phyloP scores from a whole-genome alignment of 2,113 vertebrate genomes.

The Melanerpes aurifrons region DNA sequence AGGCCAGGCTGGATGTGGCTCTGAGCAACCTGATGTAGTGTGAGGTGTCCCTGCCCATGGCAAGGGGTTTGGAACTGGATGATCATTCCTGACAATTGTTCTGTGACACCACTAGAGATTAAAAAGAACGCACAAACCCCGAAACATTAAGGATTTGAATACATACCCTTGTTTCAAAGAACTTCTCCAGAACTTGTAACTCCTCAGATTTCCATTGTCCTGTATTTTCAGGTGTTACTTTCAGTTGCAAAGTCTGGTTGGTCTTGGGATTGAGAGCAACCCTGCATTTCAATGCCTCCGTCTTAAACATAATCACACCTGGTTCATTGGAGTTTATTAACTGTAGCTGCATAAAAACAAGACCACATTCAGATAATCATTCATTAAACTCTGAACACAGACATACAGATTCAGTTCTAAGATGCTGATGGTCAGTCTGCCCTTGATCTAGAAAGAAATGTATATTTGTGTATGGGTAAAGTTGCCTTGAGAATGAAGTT shows the following conservation, averaged over 20 bases:
- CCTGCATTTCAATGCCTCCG: conserved; percentile 94
- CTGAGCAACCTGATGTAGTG: too few relatives aligned
- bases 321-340: conserved; percentile 98
- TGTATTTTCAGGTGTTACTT: conserved; percentile 96
- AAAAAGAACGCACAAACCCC: not conserved
- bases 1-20: too few relatives aligned
- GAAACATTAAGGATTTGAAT: not conserved
- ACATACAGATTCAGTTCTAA: not conserved
- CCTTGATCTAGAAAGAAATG: not conserved
- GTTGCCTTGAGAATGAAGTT: not conserved
- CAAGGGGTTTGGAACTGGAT: too few relatives aligned
- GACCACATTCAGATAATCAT: not conserved
- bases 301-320: conserved; percentile 99
- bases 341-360: conserved; percentile 81
- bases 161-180: conserved; percentile 96
- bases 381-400: not conserved
- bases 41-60: too few relatives aligned
- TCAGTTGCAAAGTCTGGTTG: conserved; percentile 96
- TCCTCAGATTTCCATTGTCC: conserved; percentile 97
- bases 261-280: conserved; percentile 98
- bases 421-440: not conserved
- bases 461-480: not conserved
- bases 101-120: not conserved
- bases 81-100: too few relatives aligned
- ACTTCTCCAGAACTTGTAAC: conserved; percentile 96